These are phyloP conservation scores for Tineola bisselliella DNA, from an alignment of 2,888 invertebrate species.

Conservation along the genomic window DNA sequence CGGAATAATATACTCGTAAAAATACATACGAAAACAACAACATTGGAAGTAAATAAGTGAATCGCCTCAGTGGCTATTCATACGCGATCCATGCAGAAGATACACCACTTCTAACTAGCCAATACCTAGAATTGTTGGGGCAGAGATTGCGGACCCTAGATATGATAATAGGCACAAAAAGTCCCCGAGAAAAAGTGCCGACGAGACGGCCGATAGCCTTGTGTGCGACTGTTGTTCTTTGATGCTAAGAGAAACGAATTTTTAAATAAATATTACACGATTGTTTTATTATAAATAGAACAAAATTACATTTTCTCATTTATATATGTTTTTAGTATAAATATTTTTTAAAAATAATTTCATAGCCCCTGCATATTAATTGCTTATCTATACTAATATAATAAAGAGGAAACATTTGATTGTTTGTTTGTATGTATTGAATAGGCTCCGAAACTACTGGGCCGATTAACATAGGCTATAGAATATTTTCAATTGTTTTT, in stretches of 20 bases:
- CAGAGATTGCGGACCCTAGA: slow-evolving; percentile 29
- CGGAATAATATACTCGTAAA: background rate
- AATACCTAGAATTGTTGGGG: slow-evolving; percentile 14
- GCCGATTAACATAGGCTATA: too few relatives aligned
- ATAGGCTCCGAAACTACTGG: too few relatives aligned
- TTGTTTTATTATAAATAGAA: too few relatives aligned
- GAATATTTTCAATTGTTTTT: too few relatives aligned
- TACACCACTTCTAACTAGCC: slow-evolving; percentile 40
- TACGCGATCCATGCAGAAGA: slow-evolving; percentile 50
- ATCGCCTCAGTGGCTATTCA: slow-evolving; percentile 26
- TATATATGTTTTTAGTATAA: too few relatives aligned
- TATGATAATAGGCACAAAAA: slow-evolving; percentile 47
- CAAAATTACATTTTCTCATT: too few relatives aligned
- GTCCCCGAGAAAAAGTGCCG: slow-evolving; percentile 22
- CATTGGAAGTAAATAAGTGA: background rate
- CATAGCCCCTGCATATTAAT: too few relatives aligned
- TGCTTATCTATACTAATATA: too few relatives aligned
- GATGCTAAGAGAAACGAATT: background rate
- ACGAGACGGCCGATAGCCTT: slow-evolving; percentile 2
- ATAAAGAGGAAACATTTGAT: too few relatives aligned
- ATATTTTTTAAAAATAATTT: too few relatives aligned
- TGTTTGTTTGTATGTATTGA: too few relatives aligned
- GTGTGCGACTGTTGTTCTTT: background rate
- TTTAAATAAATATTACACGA: too few relatives aligned
- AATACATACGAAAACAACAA: background rate